Evolutionary conservation across 2,113 vertebrate genomes (phyloP).

Genomic region (Lutjanus erythropterus): DNA sequence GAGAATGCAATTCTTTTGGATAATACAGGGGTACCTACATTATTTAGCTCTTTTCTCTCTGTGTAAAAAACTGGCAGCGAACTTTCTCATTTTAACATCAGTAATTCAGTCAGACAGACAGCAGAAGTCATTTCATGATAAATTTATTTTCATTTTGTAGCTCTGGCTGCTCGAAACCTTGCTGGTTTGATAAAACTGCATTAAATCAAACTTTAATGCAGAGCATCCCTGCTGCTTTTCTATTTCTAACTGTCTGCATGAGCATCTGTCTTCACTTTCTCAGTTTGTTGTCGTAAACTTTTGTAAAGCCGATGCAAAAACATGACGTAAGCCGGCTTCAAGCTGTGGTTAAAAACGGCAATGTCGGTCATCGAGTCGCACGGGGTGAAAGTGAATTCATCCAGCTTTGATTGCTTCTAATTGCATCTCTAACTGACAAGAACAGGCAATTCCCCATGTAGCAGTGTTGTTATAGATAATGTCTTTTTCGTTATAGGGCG

Average conservation of each 20-base stretch:
- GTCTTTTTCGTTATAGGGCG: slow-evolving; percentile 17
- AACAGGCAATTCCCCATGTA: not conserved
- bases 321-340: slow-evolving; percentile 32
- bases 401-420: slow-evolving; percentile 54
- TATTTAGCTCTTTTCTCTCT: not conserved
- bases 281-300: slow-evolving; percentile 38
- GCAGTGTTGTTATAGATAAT: slow-evolving; percentile 28
- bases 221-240: slow-evolving; percentile 53
- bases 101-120: not conserved
- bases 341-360: slow-evolving; percentile 30
- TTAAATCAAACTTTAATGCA: slow-evolving; percentile 67
- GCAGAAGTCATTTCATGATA: slow-evolving; percentile 19
- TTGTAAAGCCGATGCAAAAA: slow-evolving; percentile 31
- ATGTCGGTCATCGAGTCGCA: slow-evolving; percentile 1
- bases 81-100: not conserved
- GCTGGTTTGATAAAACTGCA: slow-evolving; percentile 68
- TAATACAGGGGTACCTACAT: not conserved
- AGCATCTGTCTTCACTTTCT: slow-evolving; percentile 41
- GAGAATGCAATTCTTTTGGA: not conserved
- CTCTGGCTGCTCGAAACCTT: slow-evolving; percentile 38
- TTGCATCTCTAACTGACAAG: slow-evolving; percentile 43
- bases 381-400: slow-evolving; percentile 37
- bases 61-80: not conserved
- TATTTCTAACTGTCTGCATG: slow-evolving; percentile 25
- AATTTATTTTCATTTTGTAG: slow-evolving; percentile 3